phyloP scores from a whole-genome alignment of 2,888 invertebrate species.

The Catocala nupta region DNA sequence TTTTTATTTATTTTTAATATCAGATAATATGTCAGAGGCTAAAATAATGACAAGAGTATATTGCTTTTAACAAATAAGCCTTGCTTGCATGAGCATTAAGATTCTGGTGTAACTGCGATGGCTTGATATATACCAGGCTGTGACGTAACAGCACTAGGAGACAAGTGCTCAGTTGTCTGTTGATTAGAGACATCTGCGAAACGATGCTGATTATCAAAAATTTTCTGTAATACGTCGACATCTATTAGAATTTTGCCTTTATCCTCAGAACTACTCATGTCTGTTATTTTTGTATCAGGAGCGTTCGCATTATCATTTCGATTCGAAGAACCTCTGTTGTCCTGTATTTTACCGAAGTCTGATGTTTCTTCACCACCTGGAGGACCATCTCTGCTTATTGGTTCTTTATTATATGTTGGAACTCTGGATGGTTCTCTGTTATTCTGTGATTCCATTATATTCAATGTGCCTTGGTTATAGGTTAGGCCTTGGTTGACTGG shows the following conservation, averaged over 20 bases:
- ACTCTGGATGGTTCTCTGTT: neutral
- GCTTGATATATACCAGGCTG: conserved; percentile 57
- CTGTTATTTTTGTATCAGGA: too few species aligned
- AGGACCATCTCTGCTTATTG: neutral
- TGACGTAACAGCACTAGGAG: conserved; percentile 12
- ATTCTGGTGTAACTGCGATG: conserved; percentile 62
- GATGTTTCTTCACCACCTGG: conserved; percentile 36
- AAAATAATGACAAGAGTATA: neutral
- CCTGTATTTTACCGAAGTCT: conserved; percentile 14
- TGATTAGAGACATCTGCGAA: conserved; percentile 5
- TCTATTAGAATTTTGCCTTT: neutral
- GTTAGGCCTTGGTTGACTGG: conserved; percentile 16
- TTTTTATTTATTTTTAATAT: too few species aligned
- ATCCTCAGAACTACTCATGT: neutral
- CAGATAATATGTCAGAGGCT: neutral
- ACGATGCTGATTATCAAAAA: conserved; percentile 12
- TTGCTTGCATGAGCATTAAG: neutral
- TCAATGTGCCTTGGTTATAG: conserved; percentile 17
- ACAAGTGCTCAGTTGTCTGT: conserved; percentile 9
- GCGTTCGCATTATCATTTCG: conserved; percentile 22
- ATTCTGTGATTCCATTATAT: too few species aligned
- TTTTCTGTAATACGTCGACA: conserved; percentile 12
- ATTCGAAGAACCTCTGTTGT: neutral
- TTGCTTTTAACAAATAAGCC: neutral
- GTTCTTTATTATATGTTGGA: conserved; percentile 31